A percentile compares a stretch with the other conserved stretches of the same genome.
These are phyloP conservation scores for Drosophila barbarae DNA, from an alignment of 2,888 invertebrate genomes.

Conservation along the genomic window DNA sequence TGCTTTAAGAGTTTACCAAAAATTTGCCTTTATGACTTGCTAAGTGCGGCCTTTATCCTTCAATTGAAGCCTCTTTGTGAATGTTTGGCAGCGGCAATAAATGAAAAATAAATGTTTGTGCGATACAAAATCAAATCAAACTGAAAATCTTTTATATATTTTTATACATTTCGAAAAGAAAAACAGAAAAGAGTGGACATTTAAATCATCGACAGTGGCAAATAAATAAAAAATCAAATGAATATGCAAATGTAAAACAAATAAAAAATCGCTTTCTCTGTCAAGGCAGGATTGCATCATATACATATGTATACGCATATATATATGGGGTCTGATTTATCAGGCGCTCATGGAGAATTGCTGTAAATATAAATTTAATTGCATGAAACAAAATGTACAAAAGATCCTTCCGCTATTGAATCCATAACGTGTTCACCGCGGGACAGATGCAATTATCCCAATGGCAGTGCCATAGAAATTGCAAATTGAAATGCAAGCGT, in stretches of 20 bases:
- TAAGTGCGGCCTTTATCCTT: slow-evolving; percentile 15
- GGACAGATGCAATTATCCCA: slow-evolving; percentile 53
- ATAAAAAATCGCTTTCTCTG: slow-evolving; percentile 35
- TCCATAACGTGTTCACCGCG: slow-evolving; percentile 10
- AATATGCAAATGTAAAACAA: slow-evolving; percentile 53
- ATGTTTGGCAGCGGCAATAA: slow-evolving; percentile 30
- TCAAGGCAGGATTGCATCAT: slow-evolving; percentile 17
- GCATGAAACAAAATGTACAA: slow-evolving; percentile 41
- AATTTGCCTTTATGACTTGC: slow-evolving; percentile 9
- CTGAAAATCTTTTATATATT: slow-evolving; percentile 46
- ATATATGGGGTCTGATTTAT: slow-evolving; percentile 22
- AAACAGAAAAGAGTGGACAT: slow-evolving; percentile 21
- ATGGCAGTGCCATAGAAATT: slow-evolving; percentile 48
- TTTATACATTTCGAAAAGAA: slow-evolving; percentile 37
- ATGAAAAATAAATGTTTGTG: slow-evolving; percentile 19
- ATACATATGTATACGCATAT: too few species aligned
- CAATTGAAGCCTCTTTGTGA: slow-evolving; percentile 26
- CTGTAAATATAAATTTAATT: slow-evolving; percentile 72
- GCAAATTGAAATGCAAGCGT: slow-evolving; percentile 54
- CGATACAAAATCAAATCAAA: slow-evolving; percentile 49
- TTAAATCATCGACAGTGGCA: slow-evolving; percentile 42
- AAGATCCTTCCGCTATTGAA: slow-evolving; percentile 30
- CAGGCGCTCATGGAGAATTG: slow-evolving; percentile 40
- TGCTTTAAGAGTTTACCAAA: neutral
- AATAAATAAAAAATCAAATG: slow-evolving; percentile 46